Base-by-base conservation (phyloP, 2,113 vertebrate species). In the Peucedramus taeniatus region DNA sequence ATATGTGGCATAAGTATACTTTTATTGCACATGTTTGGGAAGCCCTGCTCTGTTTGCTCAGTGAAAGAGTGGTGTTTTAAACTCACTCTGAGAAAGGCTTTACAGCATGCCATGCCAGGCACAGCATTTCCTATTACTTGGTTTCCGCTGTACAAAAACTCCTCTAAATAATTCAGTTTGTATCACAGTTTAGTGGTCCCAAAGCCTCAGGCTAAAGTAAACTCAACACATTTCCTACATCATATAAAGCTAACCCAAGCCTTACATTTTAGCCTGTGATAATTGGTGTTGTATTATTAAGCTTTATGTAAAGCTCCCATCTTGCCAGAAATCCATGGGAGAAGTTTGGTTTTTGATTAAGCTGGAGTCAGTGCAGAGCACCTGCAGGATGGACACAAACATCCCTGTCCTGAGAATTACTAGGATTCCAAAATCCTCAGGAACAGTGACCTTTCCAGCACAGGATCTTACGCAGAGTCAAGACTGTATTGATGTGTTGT, bases 201-300 rank as follows among this genome's bases (percentile, higher is more conserved):
- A 96, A 94, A 94, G 85, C 85, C 90, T 83, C 37, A 61, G 26
- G 37, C 66, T 93, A 83, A 96, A 88, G 83, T 74, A 93, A 96
- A 93, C 44, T 63, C 37, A 83, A 70, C 74, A 54, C 44, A 56
- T 80, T 93, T 93, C 76, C 91, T 88, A 74, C 47, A 93, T 78
- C 60, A 63, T 13, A 71, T 74, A 93, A 96, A 94, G 82, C 66
- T 88, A 93, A 95, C 63, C 50, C 79, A 94, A 80, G 72, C 83
- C 59, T 96, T 77, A 85, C 42, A 6, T 90, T 94, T 80, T 54
- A 90, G 87, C 47, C 85, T 78, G 54, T 66, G 85, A 92, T 92
- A 95, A 95, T 11, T 93, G 50, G 64, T 80, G 51, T 56, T 30
- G 23, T 33, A 81, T 78, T 89, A 96, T 93, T 78, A 83, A 90